Base-by-base conservation (phyloP, 2,888 invertebrate species). In the Hydrotaea diabolus region DNA sequence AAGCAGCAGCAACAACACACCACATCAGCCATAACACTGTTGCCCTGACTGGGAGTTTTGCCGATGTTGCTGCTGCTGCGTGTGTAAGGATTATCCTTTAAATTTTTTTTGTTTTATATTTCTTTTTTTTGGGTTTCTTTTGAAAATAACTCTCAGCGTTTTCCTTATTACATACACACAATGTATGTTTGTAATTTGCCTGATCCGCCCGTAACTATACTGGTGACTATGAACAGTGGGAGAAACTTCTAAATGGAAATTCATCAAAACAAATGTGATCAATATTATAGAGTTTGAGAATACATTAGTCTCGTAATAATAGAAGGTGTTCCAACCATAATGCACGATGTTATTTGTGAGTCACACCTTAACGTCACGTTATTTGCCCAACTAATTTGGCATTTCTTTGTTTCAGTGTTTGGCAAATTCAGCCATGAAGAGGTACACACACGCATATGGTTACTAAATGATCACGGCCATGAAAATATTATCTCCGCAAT, bases 71-170 rank as follows among this genome's bases (percentile, higher is more conserved):
- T 57, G 57, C 9, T 43, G 78, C 72, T 80, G 85, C 77, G 57
- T 82, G 57, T 81, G 80, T 57, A 21, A 13, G 59, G 83, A 83
- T 85, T 76, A 85, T 82, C 83, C 85, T 81, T 78, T 77, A 69
- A 81, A 72, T 82, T 81, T 21, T 46, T 19, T 69, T 11, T 69
- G n/a, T 62, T 36, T 31, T 31, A n/a, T n/a, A n/a, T n/a, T n/a
- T n/a, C n/a, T n/a, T 26, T 43, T 43, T n/a, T 43, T 66, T 13
- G n/a, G 7, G 11, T 43, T 66, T 66, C 66, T 43, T 55, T 31
- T 36, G 31, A 76, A 85, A 77, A 83, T 80, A 83, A 83, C 80
- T 85, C 82, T 83, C 80, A 78, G 77, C 80, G 81, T 83, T 83
- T 76, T 76, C 73, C 76, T 78, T 46, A 80, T 46, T 82, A 82